Evolutionary conservation across 2,888 invertebrate genomes (phyloP).

Genomic region (Nomada fucata): DNA sequence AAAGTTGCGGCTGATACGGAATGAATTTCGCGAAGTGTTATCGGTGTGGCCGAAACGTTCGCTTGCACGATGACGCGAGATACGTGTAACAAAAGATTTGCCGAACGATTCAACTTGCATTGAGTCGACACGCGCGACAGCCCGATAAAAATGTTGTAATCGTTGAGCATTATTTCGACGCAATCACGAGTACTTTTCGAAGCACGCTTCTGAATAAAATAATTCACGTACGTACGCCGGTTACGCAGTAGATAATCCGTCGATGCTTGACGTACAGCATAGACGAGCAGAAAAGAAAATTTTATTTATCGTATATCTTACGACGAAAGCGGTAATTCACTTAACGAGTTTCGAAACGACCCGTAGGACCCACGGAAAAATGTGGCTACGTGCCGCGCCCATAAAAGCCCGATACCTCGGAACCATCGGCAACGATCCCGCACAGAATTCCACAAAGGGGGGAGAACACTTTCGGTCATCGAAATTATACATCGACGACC

Average conservation of each 20-base stretch:
- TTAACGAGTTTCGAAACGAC: neutral
- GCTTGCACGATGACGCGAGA: neutral
- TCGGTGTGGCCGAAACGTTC: too few species aligned
- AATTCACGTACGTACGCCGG: neutral
- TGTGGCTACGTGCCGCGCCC: neutral
- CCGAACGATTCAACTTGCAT: constrained; percentile 29
- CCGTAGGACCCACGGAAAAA: neutral
- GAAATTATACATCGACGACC: constrained; percentile 26
- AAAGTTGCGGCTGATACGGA: neutral
- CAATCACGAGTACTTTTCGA: neutral
- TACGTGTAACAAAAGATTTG: constrained; percentile 57
- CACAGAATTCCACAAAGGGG: neutral
- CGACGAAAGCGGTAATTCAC: neutral
- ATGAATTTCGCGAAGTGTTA: neutral
- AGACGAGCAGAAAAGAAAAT: neutral
- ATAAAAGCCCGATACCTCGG: constrained; percentile 1
- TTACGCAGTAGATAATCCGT: neutral
- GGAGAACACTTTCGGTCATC: neutral
- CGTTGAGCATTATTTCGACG: neutral
- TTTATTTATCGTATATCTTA: neutral
- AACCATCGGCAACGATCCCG: neutral
- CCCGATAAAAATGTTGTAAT: neutral
- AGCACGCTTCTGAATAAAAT: too few species aligned
- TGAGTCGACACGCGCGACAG: constrained; percentile 21
- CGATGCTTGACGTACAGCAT: too few species aligned